Evolutionary conservation across 2,113 vertebrate species (phyloP), one percentile per base, ranked within the genome.

Genomic region (Telmatochromis bifrenatus): DNA sequence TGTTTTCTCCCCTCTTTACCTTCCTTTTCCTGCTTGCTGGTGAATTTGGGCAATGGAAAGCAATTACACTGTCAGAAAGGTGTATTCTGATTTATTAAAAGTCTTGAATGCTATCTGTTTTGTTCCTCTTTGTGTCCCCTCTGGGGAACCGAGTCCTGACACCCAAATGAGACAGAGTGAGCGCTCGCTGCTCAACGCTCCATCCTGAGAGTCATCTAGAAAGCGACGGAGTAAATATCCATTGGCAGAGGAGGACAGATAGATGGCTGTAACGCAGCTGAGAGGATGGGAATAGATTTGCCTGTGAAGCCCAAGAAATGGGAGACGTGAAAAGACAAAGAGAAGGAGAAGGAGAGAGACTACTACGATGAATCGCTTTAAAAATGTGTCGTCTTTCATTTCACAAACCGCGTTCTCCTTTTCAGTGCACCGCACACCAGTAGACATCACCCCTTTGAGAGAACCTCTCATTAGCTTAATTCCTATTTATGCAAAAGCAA

Each of bases 81-180:
- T 97, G 95, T 97, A 97, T 98, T 98, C 97, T 98, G 97, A 98
- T 97, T 97, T 97, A 97, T 97, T 97, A 97, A 97, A 98, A 97
- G 97, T 95, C 95, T 93, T 97, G 96, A 97, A 97, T 97, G 95
- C 96, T 97, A 96, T 97, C 93, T 93, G 87, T 95, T 95, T 95
- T 94, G 92, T 85, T 92, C 85, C 87, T 90, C 89, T 93, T 86
- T 91, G 96, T 93, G 88, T 92, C 88, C 89, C 89, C 92, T 77
- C 95, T 56, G 83, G 88, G 91, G 92, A 92, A 73, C 88, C 86
- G 79, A 94, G 95, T 93, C 94, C 96, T 97, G 96, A 97, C 96
- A 96, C 95, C 86, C 82, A 88, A 95, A 93, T 82, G 91, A 96
- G 96, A 96, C 94, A 92, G 88, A 93, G 84, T 84, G 87, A 93